Conservation (phyloP, 2,797 vertebrate genomes). For the Chelidonichthys spinosus region DNA sequence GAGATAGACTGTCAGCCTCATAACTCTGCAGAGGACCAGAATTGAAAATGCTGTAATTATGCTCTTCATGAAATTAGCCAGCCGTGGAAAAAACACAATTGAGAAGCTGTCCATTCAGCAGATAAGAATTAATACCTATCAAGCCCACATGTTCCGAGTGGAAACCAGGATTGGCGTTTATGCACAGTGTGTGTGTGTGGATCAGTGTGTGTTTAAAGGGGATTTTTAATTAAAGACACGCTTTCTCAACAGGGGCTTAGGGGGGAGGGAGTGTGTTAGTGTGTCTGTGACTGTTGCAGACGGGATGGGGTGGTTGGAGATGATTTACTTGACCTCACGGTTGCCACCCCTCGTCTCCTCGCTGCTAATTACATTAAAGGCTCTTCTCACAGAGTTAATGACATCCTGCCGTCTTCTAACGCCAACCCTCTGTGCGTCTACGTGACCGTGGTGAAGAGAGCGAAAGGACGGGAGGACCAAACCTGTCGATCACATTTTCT, state of each 20-base stretch:
- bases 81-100: slow-evolving; percentile 68
- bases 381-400: slow-evolving; percentile 72
- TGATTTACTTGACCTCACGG: slow-evolving; percentile 62
- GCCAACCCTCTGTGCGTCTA: slow-evolving; percentile 15
- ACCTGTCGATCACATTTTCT: slow-evolving; percentile 38
- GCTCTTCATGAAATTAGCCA: slow-evolving; percentile 82
- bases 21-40: slow-evolving; percentile 67
- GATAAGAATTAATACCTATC: slow-evolving; percentile 81
- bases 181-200: slow-evolving; percentile 31
- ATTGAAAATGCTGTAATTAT: slow-evolving; percentile 83
- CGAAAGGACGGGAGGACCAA: slow-evolving; percentile 10
- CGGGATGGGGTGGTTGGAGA: slow-evolving; percentile 17
- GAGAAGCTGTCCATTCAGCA: slow-evolving; percentile 74
- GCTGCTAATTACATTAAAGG: slow-evolving; percentile 78
- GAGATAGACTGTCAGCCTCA: slow-evolving; percentile 70
- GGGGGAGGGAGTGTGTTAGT: slow-evolving; percentile 8
- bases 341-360: slow-evolving; percentile 40
- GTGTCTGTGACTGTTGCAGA: slow-evolving; percentile 19
- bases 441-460: slow-evolving; percentile 4
- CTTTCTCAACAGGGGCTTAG: slow-evolving; percentile 58
- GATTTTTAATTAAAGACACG: slow-evolving; percentile 78
- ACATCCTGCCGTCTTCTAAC: slow-evolving; percentile 65
- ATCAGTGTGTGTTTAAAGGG: slow-evolving; percentile 20
- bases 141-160: slow-evolving; percentile 63
- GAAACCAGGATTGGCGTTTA: slow-evolving; percentile 52